phyloP scores from a whole-genome alignment of 2,113 vertebrate genomes.

The Piprites chloris region DNA sequence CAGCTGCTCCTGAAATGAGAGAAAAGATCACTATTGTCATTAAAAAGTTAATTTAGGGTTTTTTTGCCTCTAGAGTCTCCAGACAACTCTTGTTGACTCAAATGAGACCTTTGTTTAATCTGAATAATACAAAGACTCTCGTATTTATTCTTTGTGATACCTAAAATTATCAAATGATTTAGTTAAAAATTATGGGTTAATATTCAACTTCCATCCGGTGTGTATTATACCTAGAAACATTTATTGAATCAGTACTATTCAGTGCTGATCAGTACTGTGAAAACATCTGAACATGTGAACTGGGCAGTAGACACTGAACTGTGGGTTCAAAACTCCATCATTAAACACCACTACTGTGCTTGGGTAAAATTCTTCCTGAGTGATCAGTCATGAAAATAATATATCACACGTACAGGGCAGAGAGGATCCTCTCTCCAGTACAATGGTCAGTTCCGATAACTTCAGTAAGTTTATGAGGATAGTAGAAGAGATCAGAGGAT shows the following conservation, averaged over 20 bases:
- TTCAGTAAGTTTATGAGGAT: background rate
- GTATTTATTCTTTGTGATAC: background rate
- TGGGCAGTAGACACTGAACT: background rate
- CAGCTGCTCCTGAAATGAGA: constrained; percentile 85
- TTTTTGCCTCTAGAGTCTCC: background rate
- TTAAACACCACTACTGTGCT: background rate
- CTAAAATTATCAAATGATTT: background rate
- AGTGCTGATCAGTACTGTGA: background rate
- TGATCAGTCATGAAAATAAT: background rate
- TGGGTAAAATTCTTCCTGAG: background rate
- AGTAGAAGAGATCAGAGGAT: background rate
- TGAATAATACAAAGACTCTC: background rate
- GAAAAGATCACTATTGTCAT: background rate
- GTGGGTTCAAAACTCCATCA: background rate
- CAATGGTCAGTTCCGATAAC: background rate
- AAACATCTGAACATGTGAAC: background rate
- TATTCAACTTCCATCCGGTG: background rate
- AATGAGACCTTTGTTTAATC: background rate
- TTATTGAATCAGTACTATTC: background rate
- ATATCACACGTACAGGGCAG: background rate
- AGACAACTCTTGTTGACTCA: background rate
- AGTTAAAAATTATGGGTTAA: background rate
- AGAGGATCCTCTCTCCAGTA: background rate
- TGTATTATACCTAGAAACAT: background rate
- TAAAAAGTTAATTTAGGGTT: background rate